These are phyloP conservation scores for Homalodisca vitripennis DNA, from an alignment of 1,140 invertebrate genomes.

Conservation along the genomic window DNA sequence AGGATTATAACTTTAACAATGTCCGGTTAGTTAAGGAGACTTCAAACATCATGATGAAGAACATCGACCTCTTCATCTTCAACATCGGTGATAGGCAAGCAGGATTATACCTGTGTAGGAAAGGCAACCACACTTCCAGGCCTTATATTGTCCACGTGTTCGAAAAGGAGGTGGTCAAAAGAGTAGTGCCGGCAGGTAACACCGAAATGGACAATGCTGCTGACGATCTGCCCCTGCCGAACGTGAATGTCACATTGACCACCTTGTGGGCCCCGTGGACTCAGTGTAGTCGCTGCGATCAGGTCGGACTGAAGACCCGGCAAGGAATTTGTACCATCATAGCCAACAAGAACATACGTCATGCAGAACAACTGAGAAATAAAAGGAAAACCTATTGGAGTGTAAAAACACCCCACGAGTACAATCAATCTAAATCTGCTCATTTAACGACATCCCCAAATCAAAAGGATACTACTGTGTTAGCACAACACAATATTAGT, in stretches of 20 bases:
- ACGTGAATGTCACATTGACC: conserved; percentile 39
- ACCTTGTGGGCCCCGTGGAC: conserved; percentile 59
- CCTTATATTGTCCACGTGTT: conserved; percentile 53
- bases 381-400: no score
- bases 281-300: conserved; percentile 59
- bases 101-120: conserved; percentile 53
- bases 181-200: conserved; percentile 11
- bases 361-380: no score
- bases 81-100: conserved; percentile 50
- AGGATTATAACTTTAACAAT: not conserved
- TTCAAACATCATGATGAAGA: conserved; percentile 46
- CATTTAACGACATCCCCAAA: no score
- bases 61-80: conserved; percentile 50
- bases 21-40: conserved; percentile 21
- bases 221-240: conserved; percentile 10
- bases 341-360: not conserved
- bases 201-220: not conserved
- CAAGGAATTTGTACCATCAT: conserved; percentile 58
- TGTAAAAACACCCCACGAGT: no score
- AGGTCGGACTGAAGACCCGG: conserved; percentile 53
- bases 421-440: no score
- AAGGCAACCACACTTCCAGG: conserved; percentile 47
- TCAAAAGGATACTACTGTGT: no score
- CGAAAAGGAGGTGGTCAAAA: conserved; percentile 41
- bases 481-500: no score